These are phyloP conservation scores for Aleadryas rufinucha DNA, from an alignment of 2,113 vertebrate species.

Conservation along the genomic window DNA sequence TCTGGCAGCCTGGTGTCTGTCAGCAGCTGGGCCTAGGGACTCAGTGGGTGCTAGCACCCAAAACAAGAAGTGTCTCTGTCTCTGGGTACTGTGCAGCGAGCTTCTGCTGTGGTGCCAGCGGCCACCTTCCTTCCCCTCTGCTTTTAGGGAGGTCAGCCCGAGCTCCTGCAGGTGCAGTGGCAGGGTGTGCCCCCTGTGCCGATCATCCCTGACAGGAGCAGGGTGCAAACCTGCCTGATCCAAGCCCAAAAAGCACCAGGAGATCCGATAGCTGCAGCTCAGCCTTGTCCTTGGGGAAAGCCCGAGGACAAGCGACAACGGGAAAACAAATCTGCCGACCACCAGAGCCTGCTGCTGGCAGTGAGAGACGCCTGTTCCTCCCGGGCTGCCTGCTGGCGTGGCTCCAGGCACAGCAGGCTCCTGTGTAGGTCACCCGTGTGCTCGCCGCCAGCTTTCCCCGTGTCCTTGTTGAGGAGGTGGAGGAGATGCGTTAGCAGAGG, in stretches of 20 bases:
- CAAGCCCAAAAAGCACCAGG: background rate
- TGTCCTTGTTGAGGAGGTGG: background rate
- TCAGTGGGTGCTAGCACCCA: background rate
- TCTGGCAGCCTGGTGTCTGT: background rate
- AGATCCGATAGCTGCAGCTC: background rate
- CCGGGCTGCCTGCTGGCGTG: background rate
- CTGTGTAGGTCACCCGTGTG: slow-evolving; percentile 6
- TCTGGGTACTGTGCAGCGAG: background rate
- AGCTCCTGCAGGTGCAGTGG: background rate
- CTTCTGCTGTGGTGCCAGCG: fast-evolving
- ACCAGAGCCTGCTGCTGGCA: slow-evolving; percentile 16
- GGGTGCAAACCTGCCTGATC: background rate
- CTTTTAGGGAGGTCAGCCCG: background rate
- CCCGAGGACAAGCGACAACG: background rate
- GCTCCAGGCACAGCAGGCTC: slow-evolving; percentile 10
- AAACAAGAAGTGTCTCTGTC: background rate
- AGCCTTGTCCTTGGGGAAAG: background rate
- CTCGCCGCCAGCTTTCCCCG: background rate
- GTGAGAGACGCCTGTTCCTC: background rate
- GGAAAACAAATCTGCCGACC: slow-evolving; percentile 12
- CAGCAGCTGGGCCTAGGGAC: background rate
- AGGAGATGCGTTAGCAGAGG: background rate
- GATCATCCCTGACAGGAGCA: fast-evolving
- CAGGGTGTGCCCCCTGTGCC: background rate
- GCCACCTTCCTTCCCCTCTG: background rate